A percentile compares a stretch with the other conserved stretches of the same genome.
These are phyloP conservation scores for Chunga burmeisteri DNA, from an alignment of 2,113 vertebrate species.

Conservation along the genomic window DNA sequence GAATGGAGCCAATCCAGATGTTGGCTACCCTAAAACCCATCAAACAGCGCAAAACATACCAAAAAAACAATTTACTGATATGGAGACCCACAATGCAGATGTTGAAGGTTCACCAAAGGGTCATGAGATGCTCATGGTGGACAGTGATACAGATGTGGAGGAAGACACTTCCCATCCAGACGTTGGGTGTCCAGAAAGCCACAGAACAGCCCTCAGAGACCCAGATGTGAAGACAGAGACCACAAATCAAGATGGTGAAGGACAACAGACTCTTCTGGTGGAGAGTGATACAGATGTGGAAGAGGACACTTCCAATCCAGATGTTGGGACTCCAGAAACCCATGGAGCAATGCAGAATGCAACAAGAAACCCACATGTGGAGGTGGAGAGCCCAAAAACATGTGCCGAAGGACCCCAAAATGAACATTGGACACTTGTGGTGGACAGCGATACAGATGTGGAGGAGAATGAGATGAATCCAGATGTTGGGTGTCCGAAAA, in stretches of 20 bases:
- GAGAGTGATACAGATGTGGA: background rate
- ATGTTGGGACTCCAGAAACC: accelerated
- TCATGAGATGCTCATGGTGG: accelerated
- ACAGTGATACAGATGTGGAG: background rate
- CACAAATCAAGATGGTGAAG: background rate
- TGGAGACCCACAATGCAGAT: background rate
- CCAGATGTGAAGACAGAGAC: background rate
- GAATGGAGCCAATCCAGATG: accelerated
- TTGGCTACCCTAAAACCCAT: accelerated
- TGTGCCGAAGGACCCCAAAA: accelerated
- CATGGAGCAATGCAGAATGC: accelerated
- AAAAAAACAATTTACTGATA: accelerated
- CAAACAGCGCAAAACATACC: accelerated
- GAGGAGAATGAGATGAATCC: background rate
- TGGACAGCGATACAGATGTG: background rate
- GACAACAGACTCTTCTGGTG: background rate
- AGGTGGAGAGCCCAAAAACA: accelerated
- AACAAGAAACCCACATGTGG: background rate
- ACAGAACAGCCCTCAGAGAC: too few species aligned
- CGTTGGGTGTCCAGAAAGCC: background rate
- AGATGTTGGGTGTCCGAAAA: accelerated
- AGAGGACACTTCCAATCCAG: background rate
- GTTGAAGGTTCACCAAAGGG: too few species aligned
- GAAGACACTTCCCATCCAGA: background rate
- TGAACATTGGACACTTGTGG: accelerated